Evolutionary conservation across 2,113 vertebrate genomes (phyloP), one percentile per base, ranked within the genome.

Genomic region (Microcebus tavaratra): DNA sequence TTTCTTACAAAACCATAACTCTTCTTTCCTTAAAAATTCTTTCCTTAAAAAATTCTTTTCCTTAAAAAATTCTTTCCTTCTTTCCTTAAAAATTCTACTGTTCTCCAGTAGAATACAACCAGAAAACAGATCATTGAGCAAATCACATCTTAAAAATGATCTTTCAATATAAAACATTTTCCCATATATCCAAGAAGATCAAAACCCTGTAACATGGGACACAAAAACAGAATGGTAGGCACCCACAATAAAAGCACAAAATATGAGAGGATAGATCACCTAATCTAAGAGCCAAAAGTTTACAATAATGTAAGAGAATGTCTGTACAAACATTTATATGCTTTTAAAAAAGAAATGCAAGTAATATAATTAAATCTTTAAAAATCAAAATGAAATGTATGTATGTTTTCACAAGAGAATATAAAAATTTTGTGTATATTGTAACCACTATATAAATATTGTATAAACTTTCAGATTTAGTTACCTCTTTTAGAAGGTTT

Each of bases 11-110:
- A 95, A 68, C 57, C 50, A 12, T 85, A 82, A 90, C 7, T 45
- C 45, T 75, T 53, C n/a, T 81, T 96, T 63, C 61, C 72, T 85
- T 78, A 82, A 92, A 90, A 96, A 78, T 82, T n/a, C n/a, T n/a
- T n/a, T n/a, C n/a, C n/a, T n/a, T n/a, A n/a, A n/a, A n/a, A n/a
- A n/a, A n/a, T n/a, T n/a, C n/a, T n/a, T n/a, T n/a, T n/a, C n/a
- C n/a, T n/a, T n/a, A n/a, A n/a, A n/a, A n/a, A n/a, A n/a, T n/a
- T n/a, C n/a, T n/a, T n/a, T n/a, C n/a, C 45, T 75, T 53, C n/a
- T 81, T 96, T 63, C 61, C 72, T 85, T 78, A 82, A 92, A 90
- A 96, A 78, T 82, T n/a, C n/a, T n/a, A n/a, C 78, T 45, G 6
- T 78, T 90, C 34, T 84, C 80, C 10, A 25, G 53, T 55, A 94